Evolutionary conservation across 2,888 invertebrate species (phyloP), one percentile per base, ranked within the genome.

Genomic region (Phengaris alcon): DNA sequence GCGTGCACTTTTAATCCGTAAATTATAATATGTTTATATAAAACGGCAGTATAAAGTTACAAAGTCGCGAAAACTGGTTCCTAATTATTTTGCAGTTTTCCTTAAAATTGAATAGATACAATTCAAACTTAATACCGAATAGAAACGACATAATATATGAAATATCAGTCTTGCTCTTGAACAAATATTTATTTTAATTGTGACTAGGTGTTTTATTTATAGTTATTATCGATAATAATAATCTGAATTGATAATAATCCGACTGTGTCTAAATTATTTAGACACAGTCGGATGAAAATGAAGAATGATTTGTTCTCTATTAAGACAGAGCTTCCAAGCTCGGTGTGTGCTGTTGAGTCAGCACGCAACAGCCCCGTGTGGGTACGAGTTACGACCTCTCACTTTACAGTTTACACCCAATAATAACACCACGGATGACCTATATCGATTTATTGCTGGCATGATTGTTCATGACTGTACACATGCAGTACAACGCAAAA

Each of bases 31-130:
- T 48, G 64, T 64, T 64, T 64, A 22, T 35, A 22, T 59, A 64
- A 64, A 35, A 75, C 75, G 57, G 55, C 73, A 73, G 84, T 86
- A 84, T 84, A 84, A 83, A 83, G 82, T 84, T 22, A 64, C 64
- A 44, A 64, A 64, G 13, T 64, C 13, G 64, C 6, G 35, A 64
- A 55, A 55, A 64, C 12, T 10, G 9, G 52, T 52, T 52, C 10
- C 52, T 10, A 35, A 44, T 35, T 64, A 64, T 64, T 59, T 57
- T 6, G 15, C 57, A 7, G 9, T 57, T 57, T 57, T 48, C 8
- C 6, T 48, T 48, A 48, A 7, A 48, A 48, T 48, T 48, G 6
- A 6, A 48, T 8, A 8, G 48, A 6, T 48, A 6, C 48, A 48
- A 48, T 48, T 7, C 48, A 48, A 48, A 48, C 48, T 35, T 35